Percentiles rank a stretch among this genome's conserved stretches.
Evolutionary conservation across 2,888 invertebrate genomes (phyloP).

Genomic region (Trichogramma evanescens): DNA sequence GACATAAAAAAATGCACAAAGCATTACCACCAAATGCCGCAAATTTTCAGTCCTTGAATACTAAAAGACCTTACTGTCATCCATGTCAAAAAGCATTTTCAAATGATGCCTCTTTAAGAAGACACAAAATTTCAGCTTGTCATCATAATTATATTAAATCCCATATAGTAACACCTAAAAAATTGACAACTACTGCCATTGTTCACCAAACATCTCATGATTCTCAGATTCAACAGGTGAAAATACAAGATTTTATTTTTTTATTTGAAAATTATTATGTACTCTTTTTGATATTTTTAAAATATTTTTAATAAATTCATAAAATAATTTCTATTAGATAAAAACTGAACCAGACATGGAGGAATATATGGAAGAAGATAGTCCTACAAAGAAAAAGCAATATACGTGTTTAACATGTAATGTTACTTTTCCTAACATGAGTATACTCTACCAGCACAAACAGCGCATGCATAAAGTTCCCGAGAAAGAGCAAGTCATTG

Average conservation of each 20-base stretch:
- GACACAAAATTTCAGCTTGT: conserved; percentile 40
- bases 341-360: not conserved
- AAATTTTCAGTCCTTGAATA: conserved; percentile 27
- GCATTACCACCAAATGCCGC: conserved; percentile 1
- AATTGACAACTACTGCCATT: conserved; percentile 21
- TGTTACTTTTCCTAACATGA: conserved; percentile 58
- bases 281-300: too few species aligned
- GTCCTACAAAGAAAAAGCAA: conserved; percentile 29
- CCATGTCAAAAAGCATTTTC: conserved; percentile 47
- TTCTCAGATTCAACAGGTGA: not conserved
- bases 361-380: conserved; percentile 29
- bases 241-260: not conserved
- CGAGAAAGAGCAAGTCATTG: conserved; percentile 23
- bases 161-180: not conserved
- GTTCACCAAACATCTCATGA: conserved; percentile 20
- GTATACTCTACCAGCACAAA: conserved; percentile 59
- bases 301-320: too few species aligned
- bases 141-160: conserved; percentile 1
- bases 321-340: not conserved
- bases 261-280: too few species aligned
- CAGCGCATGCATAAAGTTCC: conserved; percentile 51
- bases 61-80: conserved; percentile 38
- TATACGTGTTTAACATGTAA: conserved; percentile 58
- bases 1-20: conserved; percentile 53
- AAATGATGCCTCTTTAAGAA: conserved; percentile 41